Base-by-base conservation (phyloP, 2,113 vertebrate genomes). In the Mustela lutreola region DNA sequence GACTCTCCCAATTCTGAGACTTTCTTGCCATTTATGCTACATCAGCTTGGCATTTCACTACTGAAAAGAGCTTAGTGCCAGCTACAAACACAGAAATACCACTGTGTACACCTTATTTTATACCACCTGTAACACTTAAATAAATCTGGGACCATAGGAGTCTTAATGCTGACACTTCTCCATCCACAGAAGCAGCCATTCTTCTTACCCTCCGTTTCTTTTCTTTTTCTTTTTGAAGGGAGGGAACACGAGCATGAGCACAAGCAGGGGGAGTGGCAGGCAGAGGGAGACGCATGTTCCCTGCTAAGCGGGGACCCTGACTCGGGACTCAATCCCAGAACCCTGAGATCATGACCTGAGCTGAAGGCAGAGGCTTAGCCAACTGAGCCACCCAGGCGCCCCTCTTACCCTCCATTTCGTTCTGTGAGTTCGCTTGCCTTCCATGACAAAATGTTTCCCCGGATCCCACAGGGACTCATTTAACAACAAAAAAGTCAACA, bases 401-500 rank as follows among this genome's bases (percentile, higher is more conserved):
- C 62, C 62, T 31, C 63, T 65, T 33, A 33, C 18, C 3, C 24
- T 94, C 65, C 36, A 85, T 71, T 95, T 87, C 5, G 79, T 89
- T 83, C 21, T 80, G 9, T 85, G 75, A 79, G 11, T 83, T 95
- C 62, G 67, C 56, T 95, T 83, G 42, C 22, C 83, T 60, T 80
- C 45, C n/a, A 39, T 39, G 22, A 89, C 82, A 82, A 83, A 85
- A 89, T 11, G 2, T 73, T 84, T 80, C 11, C 48, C 15, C 21
- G 65, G 94, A 85, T 83, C 76, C 58, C 81, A 63, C 2, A 85
- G 60, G 11, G 24, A 76, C 31, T 89, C 79, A 96, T 93, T 96
- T 93, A 83, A 94, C 19, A 65, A 97, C 33, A 73, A 93, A 94
- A 91, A 86, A 80, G 22, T 92, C 76, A 93, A 85, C 53, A 89